Base-by-base conservation (phyloP, 2,113 vertebrate species). In the Hydrochoerus hydrochaeris region DNA sequence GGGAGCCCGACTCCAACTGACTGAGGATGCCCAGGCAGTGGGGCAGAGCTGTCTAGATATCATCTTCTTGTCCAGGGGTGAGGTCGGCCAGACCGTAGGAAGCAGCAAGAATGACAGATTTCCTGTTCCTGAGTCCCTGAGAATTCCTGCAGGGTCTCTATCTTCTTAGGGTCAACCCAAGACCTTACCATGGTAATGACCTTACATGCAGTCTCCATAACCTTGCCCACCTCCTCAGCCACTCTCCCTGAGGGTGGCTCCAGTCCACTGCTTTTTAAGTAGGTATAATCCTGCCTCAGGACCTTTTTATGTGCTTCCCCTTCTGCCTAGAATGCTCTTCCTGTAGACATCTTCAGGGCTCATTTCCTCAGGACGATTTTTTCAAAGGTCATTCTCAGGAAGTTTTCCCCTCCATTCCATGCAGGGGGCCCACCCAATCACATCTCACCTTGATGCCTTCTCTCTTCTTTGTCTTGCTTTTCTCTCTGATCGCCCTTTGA, bases 401-500 rank as follows among this genome's bases (percentile, higher is more conserved):
- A 32, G 52, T 9, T 22, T 44, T 5, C 32, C 62, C 49, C 77
- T 83, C 7, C 17, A 0, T 65, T 44, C 71, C 28, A 16, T 4
- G 52, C 75, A 78, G 32, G 17, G 54, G 17, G 60, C 10, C 26
- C 60, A 26, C 26, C 60, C 60, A n/a, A 60, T 2, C 11, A 9
- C 2, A 8, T n/a, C 71, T 3, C 1, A 0, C 44, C 30, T 12
- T 7, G 0, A 46, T 6, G 13, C 14, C 28, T 73, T 54, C n/a
- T 63, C 20, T 7, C 24, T 30, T 16, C 49, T 73, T 28, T 26
- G 46, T 2, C n/a, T 44, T 85, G 73, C 24, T n/a, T 87, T 38
- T 35, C 54, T 44, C 38, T 46, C 24, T 24, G 28, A 32, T 13
- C 3, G 10, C 24, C 22, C 22, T 24, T 7, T 58, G 57, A 82